These are phyloP conservation scores for Operophtera brumata DNA, from an alignment of 2,888 invertebrate species.

Conservation along the genomic window DNA sequence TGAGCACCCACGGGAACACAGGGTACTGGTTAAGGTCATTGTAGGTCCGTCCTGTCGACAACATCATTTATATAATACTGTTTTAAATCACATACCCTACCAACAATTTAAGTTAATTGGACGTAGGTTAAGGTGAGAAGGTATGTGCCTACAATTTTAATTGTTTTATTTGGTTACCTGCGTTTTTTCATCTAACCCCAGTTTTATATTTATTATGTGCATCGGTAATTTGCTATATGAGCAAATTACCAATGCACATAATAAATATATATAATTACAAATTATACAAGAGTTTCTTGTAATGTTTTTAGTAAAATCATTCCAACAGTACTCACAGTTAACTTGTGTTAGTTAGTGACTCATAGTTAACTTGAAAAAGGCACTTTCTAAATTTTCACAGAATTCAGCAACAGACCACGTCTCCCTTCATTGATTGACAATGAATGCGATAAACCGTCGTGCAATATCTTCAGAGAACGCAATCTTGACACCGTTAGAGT, in stretches of 20 bases:
- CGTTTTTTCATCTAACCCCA: no score
- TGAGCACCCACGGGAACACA: constrained; percentile 99
- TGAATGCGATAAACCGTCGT: constrained; percentile 8
- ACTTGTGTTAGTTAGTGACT: no score
- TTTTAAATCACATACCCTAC: no score
- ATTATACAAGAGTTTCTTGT: no score
- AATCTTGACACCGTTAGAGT: constrained; percentile 9
- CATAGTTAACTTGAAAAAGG: neutral
- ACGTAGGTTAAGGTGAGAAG: no score
- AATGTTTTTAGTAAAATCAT: neutral
- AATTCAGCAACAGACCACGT: constrained; percentile 27
- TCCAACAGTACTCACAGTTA: neutral
- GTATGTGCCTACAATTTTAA: no score
- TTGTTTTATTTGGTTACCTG: no score
- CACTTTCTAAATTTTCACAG: constrained; percentile 23
- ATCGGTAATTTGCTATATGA: no score
- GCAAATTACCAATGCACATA: no score
- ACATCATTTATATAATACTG: constrained; percentile 4
- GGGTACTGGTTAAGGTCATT: constrained; percentile 99
- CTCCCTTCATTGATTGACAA: constrained; percentile 35
- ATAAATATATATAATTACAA: no score
- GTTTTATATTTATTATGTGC: no score
- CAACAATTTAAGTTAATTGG: no score
- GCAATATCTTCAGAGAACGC: constrained; percentile 1
- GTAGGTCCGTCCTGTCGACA: constrained; percentile 94